These are phyloP conservation scores for Rallus limicola DNA, from an alignment of 2,113 vertebrate genomes.

Conservation along the genomic window DNA sequence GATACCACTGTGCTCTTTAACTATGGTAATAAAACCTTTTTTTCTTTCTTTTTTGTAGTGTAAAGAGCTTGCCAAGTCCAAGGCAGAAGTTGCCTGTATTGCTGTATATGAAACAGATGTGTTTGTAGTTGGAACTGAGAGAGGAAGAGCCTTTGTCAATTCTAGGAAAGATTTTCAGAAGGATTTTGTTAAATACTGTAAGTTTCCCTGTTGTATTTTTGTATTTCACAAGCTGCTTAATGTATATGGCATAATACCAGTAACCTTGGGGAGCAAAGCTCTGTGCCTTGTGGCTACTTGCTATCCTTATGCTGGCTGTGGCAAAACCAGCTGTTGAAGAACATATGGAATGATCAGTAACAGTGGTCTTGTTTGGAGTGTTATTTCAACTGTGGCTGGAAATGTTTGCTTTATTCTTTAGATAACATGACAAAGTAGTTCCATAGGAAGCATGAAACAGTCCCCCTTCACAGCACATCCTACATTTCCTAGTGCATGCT, in stretches of 20 bases:
- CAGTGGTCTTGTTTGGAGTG: neutral
- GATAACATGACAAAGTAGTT: neutral
- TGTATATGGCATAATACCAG: neutral
- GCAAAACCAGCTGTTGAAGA: neutral
- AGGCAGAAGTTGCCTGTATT: slow-evolving; percentile 83
- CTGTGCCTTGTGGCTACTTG: neutral
- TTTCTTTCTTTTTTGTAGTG: slow-evolving; percentile 71
- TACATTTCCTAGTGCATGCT: neutral
- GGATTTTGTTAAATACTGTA: slow-evolving; percentile 84
- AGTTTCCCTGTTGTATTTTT: slow-evolving; percentile 44
- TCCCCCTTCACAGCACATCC: neutral
- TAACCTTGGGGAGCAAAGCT: neutral
- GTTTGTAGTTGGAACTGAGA: slow-evolving; percentile 81
- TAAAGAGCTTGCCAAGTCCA: slow-evolving; percentile 82
- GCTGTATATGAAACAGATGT: slow-evolving; percentile 80
- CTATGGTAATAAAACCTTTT: neutral
- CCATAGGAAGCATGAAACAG: neutral
- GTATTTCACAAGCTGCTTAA: neutral
- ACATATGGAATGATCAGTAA: neutral
- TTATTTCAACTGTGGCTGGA: neutral
- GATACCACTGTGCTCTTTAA: neutral
- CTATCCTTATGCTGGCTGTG: neutral
- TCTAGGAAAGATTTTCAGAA: slow-evolving; percentile 81
- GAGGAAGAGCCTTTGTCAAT: slow-evolving; percentile 80
- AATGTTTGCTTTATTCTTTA: neutral